Conservation (phyloP, 2,888 invertebrate species). For the Acrobasis suavella region DNA sequence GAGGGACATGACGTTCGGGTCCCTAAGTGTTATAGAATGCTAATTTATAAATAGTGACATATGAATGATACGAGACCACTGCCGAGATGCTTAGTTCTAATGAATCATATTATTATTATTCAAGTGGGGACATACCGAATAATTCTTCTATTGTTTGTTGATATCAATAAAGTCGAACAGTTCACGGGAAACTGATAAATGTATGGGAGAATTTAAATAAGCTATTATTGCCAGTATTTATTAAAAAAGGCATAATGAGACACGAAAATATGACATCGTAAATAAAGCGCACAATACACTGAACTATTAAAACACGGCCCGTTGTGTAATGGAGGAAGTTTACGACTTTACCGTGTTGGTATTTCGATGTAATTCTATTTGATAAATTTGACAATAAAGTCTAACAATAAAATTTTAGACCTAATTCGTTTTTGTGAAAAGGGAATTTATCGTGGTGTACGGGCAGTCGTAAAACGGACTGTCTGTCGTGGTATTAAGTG, state of each 20-base stretch:
- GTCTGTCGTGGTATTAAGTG: constrained; percentile 62
- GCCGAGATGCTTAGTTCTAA: constrained; percentile 42
- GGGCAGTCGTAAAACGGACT: constrained; percentile 63
- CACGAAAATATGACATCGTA: constrained; percentile 51
- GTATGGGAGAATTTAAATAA: constrained; percentile 17
- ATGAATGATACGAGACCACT: constrained; percentile 43
- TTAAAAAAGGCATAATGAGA: constrained; percentile 27
- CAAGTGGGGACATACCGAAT: constrained; percentile 5
- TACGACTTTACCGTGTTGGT: constrained; percentile 52
- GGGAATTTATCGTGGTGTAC: constrained; percentile 60
- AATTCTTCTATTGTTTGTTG: constrained; percentile 20
- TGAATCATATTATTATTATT: constrained; percentile 45
- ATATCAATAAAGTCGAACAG: constrained; percentile 13
- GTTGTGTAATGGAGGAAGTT: constrained; percentile 49
- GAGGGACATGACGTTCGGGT: constrained; percentile 46
- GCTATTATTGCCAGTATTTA: constrained; percentile 20
- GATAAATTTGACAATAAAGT: constrained; percentile 65
- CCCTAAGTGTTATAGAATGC: constrained; percentile 45
- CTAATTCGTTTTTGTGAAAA: constrained; percentile 65
- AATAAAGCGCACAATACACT: constrained; percentile 48
- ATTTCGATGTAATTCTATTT: constrained; percentile 54
- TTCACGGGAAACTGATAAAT: constrained; percentile 9
- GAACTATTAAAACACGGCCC: constrained; percentile 52
- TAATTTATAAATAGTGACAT: constrained; percentile 58
- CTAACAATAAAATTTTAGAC: constrained; percentile 62